A percentile compares a stretch with the other conserved stretches of the same genome.
Conservation (phyloP, 2,888 invertebrate genomes). For the Troilus luridus region DNA sequence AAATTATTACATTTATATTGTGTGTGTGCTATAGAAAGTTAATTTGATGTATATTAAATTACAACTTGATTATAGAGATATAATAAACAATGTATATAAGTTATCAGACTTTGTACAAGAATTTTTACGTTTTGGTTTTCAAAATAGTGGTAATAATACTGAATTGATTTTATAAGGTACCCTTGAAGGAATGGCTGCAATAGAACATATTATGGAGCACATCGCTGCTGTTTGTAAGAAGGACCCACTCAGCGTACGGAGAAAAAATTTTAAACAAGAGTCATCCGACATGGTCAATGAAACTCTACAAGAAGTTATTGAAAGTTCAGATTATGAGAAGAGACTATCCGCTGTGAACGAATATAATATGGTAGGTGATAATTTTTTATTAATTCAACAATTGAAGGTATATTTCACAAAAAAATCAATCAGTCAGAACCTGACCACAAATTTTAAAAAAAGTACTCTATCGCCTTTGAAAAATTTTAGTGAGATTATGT, state of each 20-base stretch:
- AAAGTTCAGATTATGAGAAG: slow-evolving; percentile 73
- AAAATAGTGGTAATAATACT: slow-evolving; percentile 16
- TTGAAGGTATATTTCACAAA: neutral
- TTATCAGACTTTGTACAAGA: neutral
- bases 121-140: neutral
- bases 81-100: too few relatives aligned
- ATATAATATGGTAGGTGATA: slow-evolving; percentile 73
- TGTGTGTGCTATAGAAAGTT: too few relatives aligned
- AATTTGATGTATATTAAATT: too few relatives aligned
- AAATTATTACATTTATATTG: neutral
- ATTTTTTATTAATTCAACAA: neutral
- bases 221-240: slow-evolving; percentile 73
- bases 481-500: too few relatives aligned
- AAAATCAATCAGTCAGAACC: neutral
- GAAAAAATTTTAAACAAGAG: slow-evolving; percentile 72
- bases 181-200: slow-evolving; percentile 76
- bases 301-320: slow-evolving; percentile 74
- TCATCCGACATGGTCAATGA: slow-evolving; percentile 66
- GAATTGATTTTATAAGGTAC: slow-evolving; percentile 71
- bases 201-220: slow-evolving; percentile 79
- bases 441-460: too few relatives aligned
- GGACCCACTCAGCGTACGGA: slow-evolving; percentile 74
- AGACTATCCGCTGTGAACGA: slow-evolving; percentile 73
- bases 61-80: too few relatives aligned
- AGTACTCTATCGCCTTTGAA: too few relatives aligned